Percentiles rank a stretch among this genome's conserved stretches.
Conservation (phyloP, 2,797 vertebrate genomes). For the Myotis pilosus region DNA sequence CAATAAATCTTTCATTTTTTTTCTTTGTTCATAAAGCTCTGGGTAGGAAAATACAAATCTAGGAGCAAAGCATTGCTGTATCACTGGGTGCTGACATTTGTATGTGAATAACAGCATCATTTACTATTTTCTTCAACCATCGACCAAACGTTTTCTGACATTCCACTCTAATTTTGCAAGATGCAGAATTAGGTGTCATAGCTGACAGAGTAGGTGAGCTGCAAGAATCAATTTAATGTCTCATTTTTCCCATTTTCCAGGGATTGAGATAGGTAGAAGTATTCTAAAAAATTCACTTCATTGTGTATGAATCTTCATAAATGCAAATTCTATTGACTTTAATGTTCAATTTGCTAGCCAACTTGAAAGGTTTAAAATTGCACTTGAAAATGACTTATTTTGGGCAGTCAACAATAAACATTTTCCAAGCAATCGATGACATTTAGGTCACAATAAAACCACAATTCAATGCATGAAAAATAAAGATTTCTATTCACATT, state of each 20-base stretch:
- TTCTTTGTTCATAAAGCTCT: neutral
- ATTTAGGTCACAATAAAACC: conserved; percentile 47
- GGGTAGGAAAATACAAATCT: neutral
- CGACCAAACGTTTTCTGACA: conserved; percentile 71
- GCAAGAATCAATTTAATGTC: conserved; percentile 49
- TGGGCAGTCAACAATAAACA: conserved; percentile 61
- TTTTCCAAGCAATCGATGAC: conserved; percentile 15
- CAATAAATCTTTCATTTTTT: neutral
- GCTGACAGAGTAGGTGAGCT: conserved; percentile 57
- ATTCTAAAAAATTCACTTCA: conserved; percentile 61
- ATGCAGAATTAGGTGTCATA: conserved; percentile 61
- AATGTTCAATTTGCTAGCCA: conserved; percentile 63
- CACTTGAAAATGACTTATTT: conserved; percentile 61
- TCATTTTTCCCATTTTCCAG: conserved; percentile 66
- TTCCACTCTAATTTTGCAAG: conserved; percentile 66
- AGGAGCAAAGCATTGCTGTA: conserved; percentile 19
- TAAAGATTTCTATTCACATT: conserved; percentile 22
- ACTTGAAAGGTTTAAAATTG: conserved; percentile 62
- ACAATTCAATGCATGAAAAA: neutral
- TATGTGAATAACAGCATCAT: conserved; percentile 50
- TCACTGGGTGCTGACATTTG: conserved; percentile 64
- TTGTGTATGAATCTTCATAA: conserved; percentile 62
- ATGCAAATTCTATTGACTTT: conserved; percentile 65
- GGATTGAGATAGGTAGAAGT: conserved; percentile 18
- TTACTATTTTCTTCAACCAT: conserved; percentile 67